These are phyloP conservation scores for Tragelaphus scriptus DNA, from an alignment of 2,113 vertebrate genomes.

Conservation along the genomic window DNA sequence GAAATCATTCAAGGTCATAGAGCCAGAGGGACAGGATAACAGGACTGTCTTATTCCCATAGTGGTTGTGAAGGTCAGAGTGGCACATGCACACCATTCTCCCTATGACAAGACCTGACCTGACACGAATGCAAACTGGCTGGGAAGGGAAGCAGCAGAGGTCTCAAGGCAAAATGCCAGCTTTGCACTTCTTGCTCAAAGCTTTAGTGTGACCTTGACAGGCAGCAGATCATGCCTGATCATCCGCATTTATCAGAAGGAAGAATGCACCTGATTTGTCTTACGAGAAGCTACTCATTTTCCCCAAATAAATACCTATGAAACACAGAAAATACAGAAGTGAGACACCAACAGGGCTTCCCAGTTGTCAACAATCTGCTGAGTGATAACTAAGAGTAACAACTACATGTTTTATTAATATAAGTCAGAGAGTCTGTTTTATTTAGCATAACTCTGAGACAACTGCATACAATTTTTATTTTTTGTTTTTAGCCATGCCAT, in stretches of 20 bases:
- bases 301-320: neutral
- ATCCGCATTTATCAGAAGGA: neutral
- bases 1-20: neutral
- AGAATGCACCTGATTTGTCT: neutral
- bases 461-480: neutral
- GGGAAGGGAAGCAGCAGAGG: neutral
- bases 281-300: neutral
- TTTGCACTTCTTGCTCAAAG: neutral
- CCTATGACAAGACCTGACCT: fast-evolving
- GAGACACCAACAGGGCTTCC: fast-evolving
- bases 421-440: neutral
- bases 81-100: neutral
- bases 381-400: neutral
- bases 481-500: neutral
- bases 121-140: neutral
- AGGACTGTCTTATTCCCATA: neutral
- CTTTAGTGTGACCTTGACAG: neutral
- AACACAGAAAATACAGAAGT: neutral
- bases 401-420: neutral
- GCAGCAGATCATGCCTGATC: neutral
- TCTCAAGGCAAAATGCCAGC: neutral
- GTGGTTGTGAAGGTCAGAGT: neutral
- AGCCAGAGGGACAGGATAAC: neutral
- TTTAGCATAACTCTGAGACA: neutral
- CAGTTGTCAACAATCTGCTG: neutral